These are phyloP conservation scores for Nephrotoma flavescens DNA, from an alignment of 2,888 invertebrate genomes.

Conservation along the genomic window DNA sequence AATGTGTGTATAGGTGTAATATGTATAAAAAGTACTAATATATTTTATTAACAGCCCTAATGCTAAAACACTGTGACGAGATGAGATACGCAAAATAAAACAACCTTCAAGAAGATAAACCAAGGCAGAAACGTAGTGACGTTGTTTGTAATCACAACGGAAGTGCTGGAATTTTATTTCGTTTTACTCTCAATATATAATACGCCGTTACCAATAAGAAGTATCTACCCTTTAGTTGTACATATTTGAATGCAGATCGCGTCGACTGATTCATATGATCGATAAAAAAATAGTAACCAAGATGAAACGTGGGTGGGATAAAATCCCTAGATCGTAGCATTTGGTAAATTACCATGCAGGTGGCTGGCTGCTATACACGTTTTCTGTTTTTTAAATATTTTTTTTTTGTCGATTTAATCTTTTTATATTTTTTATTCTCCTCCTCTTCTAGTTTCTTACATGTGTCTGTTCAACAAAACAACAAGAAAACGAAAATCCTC, in stretches of 20 bases:
- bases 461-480: not conserved
- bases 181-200: not conserved
- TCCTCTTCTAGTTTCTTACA: not conserved
- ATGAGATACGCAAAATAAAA: not conserved
- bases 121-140: not conserved
- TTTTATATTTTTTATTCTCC: not conserved
- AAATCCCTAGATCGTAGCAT: not conserved
- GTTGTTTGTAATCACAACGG: not conserved
- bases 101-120: not conserved
- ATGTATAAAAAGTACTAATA: not conserved
- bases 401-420: not conserved
- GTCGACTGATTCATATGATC: not conserved
- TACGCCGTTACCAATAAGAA: not conserved
- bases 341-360: not conserved
- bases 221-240: not conserved
- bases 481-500: not conserved
- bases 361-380: not conserved
- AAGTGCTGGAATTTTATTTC: not conserved
- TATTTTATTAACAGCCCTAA: not conserved
- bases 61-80: not conserved
- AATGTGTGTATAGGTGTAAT: not conserved
- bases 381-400: not conserved
- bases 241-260: not conserved
- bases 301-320: not conserved
- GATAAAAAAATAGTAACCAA: not conserved